Evolutionary conservation across 2,113 vertebrate genomes (phyloP).

Genomic region (Parus major): DNA sequence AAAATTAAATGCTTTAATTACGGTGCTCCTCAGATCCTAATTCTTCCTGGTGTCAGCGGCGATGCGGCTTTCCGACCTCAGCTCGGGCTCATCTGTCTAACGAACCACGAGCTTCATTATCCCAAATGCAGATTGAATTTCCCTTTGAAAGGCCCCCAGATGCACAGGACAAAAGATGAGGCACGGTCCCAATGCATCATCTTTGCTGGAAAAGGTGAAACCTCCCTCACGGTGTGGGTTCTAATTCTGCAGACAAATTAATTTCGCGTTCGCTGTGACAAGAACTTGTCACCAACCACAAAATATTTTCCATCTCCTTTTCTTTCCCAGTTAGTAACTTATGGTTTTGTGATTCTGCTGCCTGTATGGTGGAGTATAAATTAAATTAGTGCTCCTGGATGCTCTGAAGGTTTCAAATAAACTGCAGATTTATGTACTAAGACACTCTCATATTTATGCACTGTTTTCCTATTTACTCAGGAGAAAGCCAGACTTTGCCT

Average conservation of each 20-base stretch:
- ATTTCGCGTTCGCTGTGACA: slow-evolving; percentile 12
- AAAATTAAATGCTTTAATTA: neutral
- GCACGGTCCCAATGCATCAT: neutral
- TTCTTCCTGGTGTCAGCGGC: neutral
- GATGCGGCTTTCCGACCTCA: neutral
- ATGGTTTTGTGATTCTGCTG: slow-evolving; percentile 1
- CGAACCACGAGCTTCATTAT: slow-evolving; percentile 24
- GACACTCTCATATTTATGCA: slow-evolving; percentile 8
- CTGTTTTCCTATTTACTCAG: slow-evolving; percentile 35
- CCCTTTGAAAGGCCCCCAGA: neutral
- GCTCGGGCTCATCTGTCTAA: slow-evolving; percentile 43
- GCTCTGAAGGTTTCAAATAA: slow-evolving; percentile 10
- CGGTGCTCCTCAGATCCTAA: neutral
- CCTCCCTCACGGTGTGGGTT: neutral
- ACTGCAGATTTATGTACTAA: slow-evolving; percentile 46
- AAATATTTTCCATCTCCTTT: slow-evolving; percentile 15
- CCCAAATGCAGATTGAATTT: slow-evolving; percentile 20
- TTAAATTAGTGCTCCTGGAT: slow-evolving; percentile 41
- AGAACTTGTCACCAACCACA: slow-evolving; percentile 1
- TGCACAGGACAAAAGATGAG: neutral
- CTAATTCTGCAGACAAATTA: slow-evolving; percentile 37
- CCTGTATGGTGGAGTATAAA: slow-evolving; percentile 41
- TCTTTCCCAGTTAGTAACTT: slow-evolving; percentile 53
- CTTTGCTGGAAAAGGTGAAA: neutral
- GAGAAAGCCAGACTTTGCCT: neutral